Percentiles rank a stretch among this genome's conserved stretches.
phyloP scores from a whole-genome alignment of 2,888 invertebrate genomes.

The Dolomedes plantarius region DNA sequence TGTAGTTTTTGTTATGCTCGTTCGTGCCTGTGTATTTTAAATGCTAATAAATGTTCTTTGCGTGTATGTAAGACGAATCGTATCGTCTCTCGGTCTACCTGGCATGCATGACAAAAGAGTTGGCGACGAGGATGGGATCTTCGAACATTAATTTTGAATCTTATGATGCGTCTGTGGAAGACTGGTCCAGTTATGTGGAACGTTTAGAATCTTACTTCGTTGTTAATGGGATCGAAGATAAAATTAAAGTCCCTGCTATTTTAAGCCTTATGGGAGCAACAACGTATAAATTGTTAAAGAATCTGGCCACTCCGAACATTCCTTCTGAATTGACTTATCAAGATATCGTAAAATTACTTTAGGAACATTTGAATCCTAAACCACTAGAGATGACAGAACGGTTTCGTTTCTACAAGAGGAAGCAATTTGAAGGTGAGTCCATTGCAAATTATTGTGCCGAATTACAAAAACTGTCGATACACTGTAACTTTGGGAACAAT shows the following conservation, averaged over 20 bases:
- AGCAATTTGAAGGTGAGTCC: conserved; percentile 49
- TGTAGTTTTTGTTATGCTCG: conserved; percentile 44
- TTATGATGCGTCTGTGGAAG: conserved; percentile 44
- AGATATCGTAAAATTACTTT: conserved; percentile 45
- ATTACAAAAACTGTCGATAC: conserved; percentile 47
- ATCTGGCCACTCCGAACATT: conserved; percentile 43
- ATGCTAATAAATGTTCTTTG: conserved; percentile 33
- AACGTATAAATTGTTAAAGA: conserved; percentile 44
- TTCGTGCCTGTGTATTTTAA: conserved; percentile 35
- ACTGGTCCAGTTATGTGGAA: conserved; percentile 44
- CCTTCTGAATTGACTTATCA: conserved; percentile 43
- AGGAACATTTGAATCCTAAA: conserved; percentile 44
- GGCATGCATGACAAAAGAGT: conserved; percentile 44
- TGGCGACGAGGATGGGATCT: conserved; percentile 39
- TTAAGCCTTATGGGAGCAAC: conserved; percentile 43
- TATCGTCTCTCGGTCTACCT: conserved; percentile 45
- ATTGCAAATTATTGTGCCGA: conserved; percentile 50
- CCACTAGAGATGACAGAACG: conserved; percentile 40
- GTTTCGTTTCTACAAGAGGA: conserved; percentile 49
- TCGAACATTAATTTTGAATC: conserved; percentile 43
- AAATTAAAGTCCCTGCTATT: conserved; percentile 41
- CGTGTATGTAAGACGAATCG: conserved; percentile 44
- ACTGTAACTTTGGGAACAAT: conserved; percentile 49
- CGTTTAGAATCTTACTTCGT: conserved; percentile 46
- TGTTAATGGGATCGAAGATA: conserved; percentile 40